Evolutionary conservation across 30 jellyfish, hydroid and myxozoan genomes (phyloP).

Genomic region (Catostylus mosaicus): DNA sequence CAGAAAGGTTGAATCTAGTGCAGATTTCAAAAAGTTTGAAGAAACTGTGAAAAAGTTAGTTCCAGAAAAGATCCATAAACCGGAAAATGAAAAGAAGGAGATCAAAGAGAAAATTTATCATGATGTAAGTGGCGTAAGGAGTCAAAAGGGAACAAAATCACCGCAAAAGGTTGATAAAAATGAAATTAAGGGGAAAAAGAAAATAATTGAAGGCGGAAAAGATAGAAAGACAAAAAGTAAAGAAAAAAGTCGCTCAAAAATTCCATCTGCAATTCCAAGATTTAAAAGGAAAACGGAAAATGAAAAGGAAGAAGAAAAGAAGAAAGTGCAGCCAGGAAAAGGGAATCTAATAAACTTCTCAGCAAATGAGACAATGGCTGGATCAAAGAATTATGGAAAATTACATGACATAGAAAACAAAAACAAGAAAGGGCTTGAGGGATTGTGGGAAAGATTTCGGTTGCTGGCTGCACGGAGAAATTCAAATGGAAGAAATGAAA

Average conservation of each 20-base stretch:
- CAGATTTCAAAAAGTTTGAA: background rate
- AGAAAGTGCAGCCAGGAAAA: background rate
- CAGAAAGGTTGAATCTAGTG: background rate
- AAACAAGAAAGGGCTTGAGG: slow-evolving; percentile 27
- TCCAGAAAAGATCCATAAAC: background rate
- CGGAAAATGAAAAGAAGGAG: background rate
- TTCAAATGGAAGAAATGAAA: slow-evolving; percentile 27
- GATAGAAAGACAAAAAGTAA: slow-evolving; percentile 1
- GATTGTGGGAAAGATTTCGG: slow-evolving; percentile 42
- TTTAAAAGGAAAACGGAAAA: slow-evolving; percentile 3
- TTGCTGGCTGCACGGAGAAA: slow-evolving; percentile 28
- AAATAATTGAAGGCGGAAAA: background rate
- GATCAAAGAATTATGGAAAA: background rate
- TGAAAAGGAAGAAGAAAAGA: background rate
- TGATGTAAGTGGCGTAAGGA: background rate
- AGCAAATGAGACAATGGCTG: background rate
- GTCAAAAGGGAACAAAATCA: background rate
- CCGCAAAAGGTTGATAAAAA: background rate
- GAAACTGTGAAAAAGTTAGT: background rate
- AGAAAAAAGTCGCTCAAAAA: background rate
- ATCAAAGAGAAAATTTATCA: background rate
- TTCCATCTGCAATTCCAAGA: slow-evolving; percentile 52
- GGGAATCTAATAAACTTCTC: background rate
- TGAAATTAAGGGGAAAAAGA: background rate
- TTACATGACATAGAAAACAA: background rate